Conservation (phyloP, 2,113 vertebrate genomes). For the Pipra filicauda region DNA sequence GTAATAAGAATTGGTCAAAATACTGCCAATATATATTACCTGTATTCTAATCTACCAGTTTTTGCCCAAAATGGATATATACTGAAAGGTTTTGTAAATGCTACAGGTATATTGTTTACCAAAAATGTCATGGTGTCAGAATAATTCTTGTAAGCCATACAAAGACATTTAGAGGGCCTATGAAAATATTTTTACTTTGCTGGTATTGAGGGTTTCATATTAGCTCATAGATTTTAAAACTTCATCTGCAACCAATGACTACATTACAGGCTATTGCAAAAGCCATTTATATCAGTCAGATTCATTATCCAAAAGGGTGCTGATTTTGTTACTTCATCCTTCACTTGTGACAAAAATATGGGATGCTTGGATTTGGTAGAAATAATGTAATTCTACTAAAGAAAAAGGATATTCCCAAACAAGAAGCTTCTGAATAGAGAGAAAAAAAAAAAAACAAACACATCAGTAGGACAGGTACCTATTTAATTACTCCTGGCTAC, state of each 20-base stretch:
- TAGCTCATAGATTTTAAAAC: neutral
- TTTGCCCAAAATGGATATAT: neutral
- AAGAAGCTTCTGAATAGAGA: neutral
- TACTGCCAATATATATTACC: neutral
- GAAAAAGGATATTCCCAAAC: neutral
- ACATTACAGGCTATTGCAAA: neutral
- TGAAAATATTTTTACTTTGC: neutral
- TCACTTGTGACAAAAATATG: neutral
- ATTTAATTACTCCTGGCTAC: neutral
- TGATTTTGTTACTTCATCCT: neutral
- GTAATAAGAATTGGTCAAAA: neutral
- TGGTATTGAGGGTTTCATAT: neutral
- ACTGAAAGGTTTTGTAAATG: neutral
- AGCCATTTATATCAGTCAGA: neutral
- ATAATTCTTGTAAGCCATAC: neutral
- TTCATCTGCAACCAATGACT: neutral
- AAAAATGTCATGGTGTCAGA: neutral
- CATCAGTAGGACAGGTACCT: neutral
- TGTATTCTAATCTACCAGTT: neutral
- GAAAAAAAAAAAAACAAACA: neutral
- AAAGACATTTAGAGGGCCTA: neutral
- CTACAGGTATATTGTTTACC: neutral
- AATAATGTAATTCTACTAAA: neutral
- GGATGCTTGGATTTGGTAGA: neutral
- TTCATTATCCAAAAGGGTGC: neutral